phyloP scores from a whole-genome alignment of 2,113 vertebrate genomes.

The Solea solea region DNA sequence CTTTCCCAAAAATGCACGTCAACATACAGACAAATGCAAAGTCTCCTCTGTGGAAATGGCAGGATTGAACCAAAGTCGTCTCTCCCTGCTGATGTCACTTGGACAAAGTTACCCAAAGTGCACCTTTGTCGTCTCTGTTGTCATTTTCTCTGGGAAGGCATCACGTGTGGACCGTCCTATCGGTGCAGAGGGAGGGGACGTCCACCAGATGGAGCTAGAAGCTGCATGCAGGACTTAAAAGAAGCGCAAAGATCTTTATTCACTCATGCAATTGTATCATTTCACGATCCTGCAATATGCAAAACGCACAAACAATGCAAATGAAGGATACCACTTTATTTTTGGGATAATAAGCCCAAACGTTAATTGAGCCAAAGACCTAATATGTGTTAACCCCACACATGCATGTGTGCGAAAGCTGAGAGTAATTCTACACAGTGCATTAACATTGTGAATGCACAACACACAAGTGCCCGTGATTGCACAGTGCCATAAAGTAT shows the following conservation, averaged over 20 bases:
- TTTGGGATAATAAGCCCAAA: constrained; percentile 36
- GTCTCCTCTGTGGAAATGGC: constrained; percentile 20
- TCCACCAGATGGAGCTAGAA: constrained; percentile 51
- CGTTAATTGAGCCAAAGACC: constrained; percentile 68
- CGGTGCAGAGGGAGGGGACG: not conserved
- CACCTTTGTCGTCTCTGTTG: constrained; percentile 27
- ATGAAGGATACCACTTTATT: constrained; percentile 36
- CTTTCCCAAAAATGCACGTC: not conserved
- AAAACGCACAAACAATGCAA: constrained; percentile 82
- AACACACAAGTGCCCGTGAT: constrained; percentile 38
- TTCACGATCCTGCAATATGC: constrained; percentile 28
- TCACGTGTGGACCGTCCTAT: not conserved
- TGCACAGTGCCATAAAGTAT: constrained; percentile 69
- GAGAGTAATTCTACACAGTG: constrained; percentile 13
- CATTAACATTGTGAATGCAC: constrained; percentile 37
- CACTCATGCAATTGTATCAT: constrained; percentile 21
- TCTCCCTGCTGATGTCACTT: constrained; percentile 5
- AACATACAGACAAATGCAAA: not conserved
- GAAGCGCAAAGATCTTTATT: constrained; percentile 45
- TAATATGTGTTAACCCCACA: constrained; percentile 8
- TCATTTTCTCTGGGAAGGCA: not conserved
- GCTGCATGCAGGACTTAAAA: constrained; percentile 9
- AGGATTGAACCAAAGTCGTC: constrained; percentile 18
- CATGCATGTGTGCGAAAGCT: not conserved
- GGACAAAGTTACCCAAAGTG: constrained; percentile 11